These are phyloP conservation scores for Onthophagus taurus DNA, from an alignment of 1,140 invertebrate species.

Conservation along the genomic window DNA sequence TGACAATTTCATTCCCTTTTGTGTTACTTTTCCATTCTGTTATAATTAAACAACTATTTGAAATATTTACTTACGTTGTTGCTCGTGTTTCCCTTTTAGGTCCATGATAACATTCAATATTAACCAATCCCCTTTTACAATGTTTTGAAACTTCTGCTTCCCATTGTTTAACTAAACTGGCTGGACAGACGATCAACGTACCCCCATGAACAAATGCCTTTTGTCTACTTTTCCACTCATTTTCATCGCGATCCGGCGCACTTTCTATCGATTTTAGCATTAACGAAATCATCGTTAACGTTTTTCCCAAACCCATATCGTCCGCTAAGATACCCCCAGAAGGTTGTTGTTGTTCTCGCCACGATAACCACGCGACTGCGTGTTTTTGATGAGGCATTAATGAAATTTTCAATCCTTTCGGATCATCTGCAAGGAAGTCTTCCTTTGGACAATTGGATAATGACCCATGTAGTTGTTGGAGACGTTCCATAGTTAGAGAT, in stretches of 20 bases:
- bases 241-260: conserved; percentile 28
- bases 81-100: conserved; percentile 55
- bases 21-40: neutral
- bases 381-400: conserved; percentile 83
- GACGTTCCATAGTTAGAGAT: conserved; percentile 57
- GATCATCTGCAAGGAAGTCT: conserved; percentile 48
- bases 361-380: conserved; percentile 79
- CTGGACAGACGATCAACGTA: conserved; percentile 84
- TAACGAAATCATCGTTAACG: conserved; percentile 83
- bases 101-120: conserved; percentile 72
- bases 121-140: conserved; percentile 49
- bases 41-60: neutral
- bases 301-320: conserved; percentile 94
- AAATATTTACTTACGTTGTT: conserved; percentile 37
- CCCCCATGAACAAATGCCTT: conserved; percentile 43
- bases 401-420: conserved; percentile 50
- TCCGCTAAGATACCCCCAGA: conserved; percentile 79
- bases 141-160: conserved; percentile 64
- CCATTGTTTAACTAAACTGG: conserved; percentile 80
- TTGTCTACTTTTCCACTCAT: conserved; percentile 22
- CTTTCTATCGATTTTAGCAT: conserved; percentile 42
- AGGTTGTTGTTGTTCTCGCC: conserved; percentile 78
- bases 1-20: neutral
- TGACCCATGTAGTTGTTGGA: conserved; percentile 65
- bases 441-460: conserved; percentile 54